Evolutionary conservation across 2,888 invertebrate genomes (phyloP).

Genomic region (Agonum fuliginosum): DNA sequence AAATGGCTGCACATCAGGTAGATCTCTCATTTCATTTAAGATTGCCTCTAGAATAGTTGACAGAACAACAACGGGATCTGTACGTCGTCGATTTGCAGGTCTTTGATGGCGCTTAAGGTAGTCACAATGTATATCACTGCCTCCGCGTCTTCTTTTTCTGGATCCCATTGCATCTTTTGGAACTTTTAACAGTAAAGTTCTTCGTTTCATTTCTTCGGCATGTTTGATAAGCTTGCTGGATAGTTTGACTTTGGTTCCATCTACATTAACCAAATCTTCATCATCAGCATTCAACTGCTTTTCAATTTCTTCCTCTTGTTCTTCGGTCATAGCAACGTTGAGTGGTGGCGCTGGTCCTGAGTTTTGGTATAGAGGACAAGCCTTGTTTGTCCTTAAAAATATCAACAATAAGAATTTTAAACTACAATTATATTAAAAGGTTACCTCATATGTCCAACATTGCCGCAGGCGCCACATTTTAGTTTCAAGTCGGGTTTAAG

Average conservation of each 20-base stretch:
- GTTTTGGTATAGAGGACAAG: slow-evolving; percentile 94
- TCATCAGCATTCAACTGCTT: slow-evolving; percentile 86
- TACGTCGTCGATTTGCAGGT: slow-evolving; percentile 92
- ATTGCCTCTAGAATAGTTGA: slow-evolving; percentile 94
- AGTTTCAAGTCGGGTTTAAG: slow-evolving; percentile 92
- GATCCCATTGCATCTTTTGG: slow-evolving; percentile 82
- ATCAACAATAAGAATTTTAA: slow-evolving; percentile 8
- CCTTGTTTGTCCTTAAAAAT: slow-evolving; percentile 90
- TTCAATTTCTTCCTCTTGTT: slow-evolving; percentile 88
- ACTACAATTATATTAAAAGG: slow-evolving; percentile 63
- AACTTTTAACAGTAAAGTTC: slow-evolving; percentile 84
- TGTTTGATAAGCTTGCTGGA: slow-evolving; percentile 92
- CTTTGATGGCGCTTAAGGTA: slow-evolving; percentile 89
- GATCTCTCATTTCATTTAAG: slow-evolving; percentile 91
- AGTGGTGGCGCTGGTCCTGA: slow-evolving; percentile 78
- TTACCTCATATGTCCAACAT: slow-evolving; percentile 82
- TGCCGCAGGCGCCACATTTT: slow-evolving; percentile 98
- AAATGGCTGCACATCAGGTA: slow-evolving; percentile 95
- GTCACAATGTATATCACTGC: slow-evolving; percentile 87
- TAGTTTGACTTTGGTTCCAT: slow-evolving; percentile 94
- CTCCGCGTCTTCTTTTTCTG: slow-evolving; percentile 80
- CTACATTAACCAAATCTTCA: slow-evolving; percentile 92
- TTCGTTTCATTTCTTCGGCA: slow-evolving; percentile 89
- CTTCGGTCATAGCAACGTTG: slow-evolving; percentile 85
- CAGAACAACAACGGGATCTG: slow-evolving; percentile 96